Evolutionary conservation across 1,140 invertebrate genomes (phyloP).

Genomic region (Muscidifurax raptorellus): DNA sequence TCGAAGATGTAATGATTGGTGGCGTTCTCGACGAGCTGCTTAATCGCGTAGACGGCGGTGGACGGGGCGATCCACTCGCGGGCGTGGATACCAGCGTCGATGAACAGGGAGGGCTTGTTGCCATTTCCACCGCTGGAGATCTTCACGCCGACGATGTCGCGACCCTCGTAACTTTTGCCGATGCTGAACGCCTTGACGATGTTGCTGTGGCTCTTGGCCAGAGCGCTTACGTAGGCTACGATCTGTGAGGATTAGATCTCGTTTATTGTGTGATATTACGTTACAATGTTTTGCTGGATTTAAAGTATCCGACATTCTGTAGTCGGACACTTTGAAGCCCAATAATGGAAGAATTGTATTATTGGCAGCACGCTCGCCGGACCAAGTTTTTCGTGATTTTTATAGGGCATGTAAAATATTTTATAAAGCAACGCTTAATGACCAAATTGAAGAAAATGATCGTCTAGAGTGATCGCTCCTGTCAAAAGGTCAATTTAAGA

Average conservation of each 20-base stretch:
- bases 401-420: too few species aligned
- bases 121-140: slow-evolving; percentile 60
- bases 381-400: too few species aligned
- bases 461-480: too few species aligned
- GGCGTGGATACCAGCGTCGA: slow-evolving; percentile 79
- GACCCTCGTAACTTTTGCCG: slow-evolving; percentile 76
- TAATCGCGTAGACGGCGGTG: slow-evolving; percentile 79
- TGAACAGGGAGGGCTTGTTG: slow-evolving; percentile 67
- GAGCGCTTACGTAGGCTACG: slow-evolving; percentile 68
- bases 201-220: slow-evolving; percentile 71
- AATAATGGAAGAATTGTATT: too few species aligned
- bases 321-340: too few species aligned
- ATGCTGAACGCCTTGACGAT: slow-evolving; percentile 73
- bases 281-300: too few species aligned
- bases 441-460: too few species aligned
- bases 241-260: slow-evolving; percentile 38
- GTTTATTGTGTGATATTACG: too few species aligned
- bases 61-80: slow-evolving; percentile 82
- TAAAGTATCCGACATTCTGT: too few species aligned
- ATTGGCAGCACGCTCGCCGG: too few species aligned
- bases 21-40: slow-evolving; percentile 75
- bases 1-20: slow-evolving; percentile 72
- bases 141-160: slow-evolving; percentile 66
- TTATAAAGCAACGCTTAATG: too few species aligned
- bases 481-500: too few species aligned